Base-by-base conservation (phyloP, 2,888 invertebrate species). In the Strigamia maritima region DNA sequence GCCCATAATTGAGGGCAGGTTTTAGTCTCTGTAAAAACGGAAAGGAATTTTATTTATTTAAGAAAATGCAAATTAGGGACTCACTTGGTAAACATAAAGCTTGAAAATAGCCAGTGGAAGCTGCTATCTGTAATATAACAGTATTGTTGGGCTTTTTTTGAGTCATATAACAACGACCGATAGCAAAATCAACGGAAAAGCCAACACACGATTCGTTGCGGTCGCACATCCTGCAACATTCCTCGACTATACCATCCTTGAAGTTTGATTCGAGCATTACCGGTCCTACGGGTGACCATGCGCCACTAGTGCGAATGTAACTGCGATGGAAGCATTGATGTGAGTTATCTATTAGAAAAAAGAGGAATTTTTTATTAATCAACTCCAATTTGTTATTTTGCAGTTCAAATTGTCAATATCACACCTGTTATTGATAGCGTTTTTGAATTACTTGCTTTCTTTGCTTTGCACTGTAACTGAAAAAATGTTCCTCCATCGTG, bases 221-320 rank as follows among this genome's bases (percentile, higher is more conserved):
- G 80, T 84, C 84, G 80, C 87, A 87, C 31, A 85, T 82, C 35
- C 84, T 82, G 10, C 85, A 82, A 81, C 87, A 87, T 81, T 86
- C 84, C 24, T 83, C 84, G 14, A 85, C 84, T 80, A 87, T 86
- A 6, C 87, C 87, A 49, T 85, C 82, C 40, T 85, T 84, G 24
- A 70, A 70, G 14, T 28, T 28, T n/a, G 70, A 70, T 28, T 70
- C 70, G n/a, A 70, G 24, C 28, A 70, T 70, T 60, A 85, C 75
- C 7, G 70, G 38, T 19, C 76, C 75, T 7, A 35, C 77, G 31
- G 76, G 49, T 0, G 79, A 14, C 40, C 77, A 44, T 14, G 77
- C n/a, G 12, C 74, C 44, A 76, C 79, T 79, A 16, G 77, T 70
- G n/a, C 70, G 70, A 28, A 70, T 70, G 70, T 28, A 70, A 70